Conservation (phyloP, 1,140 invertebrate genomes). For the Luehdorfia chinensis region DNA sequence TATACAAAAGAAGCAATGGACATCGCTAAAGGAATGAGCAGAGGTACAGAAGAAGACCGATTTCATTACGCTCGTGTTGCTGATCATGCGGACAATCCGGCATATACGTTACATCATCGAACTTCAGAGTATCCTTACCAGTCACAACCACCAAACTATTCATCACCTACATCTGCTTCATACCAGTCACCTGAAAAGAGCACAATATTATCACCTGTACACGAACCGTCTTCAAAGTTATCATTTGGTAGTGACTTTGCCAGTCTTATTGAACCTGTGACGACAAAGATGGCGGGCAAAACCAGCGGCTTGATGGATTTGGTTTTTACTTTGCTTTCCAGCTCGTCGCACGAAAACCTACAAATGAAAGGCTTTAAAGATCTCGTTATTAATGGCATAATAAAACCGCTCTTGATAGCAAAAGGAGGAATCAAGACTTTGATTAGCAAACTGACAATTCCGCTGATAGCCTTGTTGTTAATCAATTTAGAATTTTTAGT, state of each 20-base stretch:
- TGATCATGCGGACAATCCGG: not conserved
- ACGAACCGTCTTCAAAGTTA: not conserved
- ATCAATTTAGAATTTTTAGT: constrained; percentile 63
- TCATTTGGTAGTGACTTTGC: constrained; percentile 2
- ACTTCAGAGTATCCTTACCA: not conserved
- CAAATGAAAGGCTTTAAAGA: constrained; percentile 54
- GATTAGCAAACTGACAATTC: constrained; percentile 58
- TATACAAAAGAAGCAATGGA: not conserved
- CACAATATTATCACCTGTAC: not conserved
- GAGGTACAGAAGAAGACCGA: not conserved
- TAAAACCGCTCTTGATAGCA: constrained; percentile 47
- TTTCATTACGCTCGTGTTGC: not conserved
- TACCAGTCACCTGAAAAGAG: not conserved
- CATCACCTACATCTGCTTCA: not conserved
- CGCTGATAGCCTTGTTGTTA: constrained; percentile 50
- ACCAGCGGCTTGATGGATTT: constrained; percentile 46
- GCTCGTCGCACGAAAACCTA: constrained; percentile 32
- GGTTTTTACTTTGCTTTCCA: constrained; percentile 42
- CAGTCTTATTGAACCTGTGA: constrained; percentile 37
- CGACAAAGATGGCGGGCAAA: constrained; percentile 43
- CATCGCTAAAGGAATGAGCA: not conserved
- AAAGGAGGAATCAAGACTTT: constrained; percentile 57
- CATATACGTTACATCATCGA: constrained; percentile 1
- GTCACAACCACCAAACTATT: not conserved
- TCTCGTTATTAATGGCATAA: constrained; percentile 50